phyloP scores from a whole-genome alignment of 2,797 vertebrate genomes.

The Salmo trutta region DNA sequence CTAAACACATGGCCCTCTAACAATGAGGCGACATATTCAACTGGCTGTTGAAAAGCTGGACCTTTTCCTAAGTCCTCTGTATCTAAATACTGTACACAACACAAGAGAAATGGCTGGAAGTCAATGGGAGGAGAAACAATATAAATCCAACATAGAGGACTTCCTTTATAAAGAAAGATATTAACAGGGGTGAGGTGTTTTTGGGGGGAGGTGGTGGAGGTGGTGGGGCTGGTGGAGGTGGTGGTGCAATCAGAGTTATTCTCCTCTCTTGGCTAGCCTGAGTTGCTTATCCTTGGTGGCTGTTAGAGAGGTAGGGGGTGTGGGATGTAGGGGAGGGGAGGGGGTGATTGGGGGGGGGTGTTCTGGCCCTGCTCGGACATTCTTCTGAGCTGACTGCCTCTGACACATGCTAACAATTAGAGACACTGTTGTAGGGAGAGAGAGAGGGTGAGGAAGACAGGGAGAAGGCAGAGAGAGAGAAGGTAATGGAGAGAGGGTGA shows the following conservation, averaged over 20 bases:
- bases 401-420: conserved; percentile 78
- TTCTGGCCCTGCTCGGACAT: conserved; percentile 64
- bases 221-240: neutral
- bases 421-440: conserved; percentile 41
- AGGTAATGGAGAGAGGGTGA: too few relatives aligned
- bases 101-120: neutral
- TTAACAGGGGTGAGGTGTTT: neutral
- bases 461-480: conserved; percentile 18
- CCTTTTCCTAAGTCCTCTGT: neutral
- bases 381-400: conserved; percentile 70
- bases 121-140: neutral
- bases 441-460: conserved; percentile 24
- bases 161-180: neutral
- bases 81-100: neutral
- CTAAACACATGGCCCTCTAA: neutral
- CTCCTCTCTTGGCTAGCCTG: neutral
- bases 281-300: neutral
- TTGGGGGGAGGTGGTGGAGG: neutral
- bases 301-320: neutral
- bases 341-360: conserved; percentile 9
- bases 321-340: neutral
- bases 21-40: neutral
- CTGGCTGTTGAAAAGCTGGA: neutral
- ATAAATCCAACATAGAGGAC: neutral
- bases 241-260: neutral